phyloP scores from a whole-genome alignment of 1,140 invertebrate species.

The Lycorma delicatula region DNA sequence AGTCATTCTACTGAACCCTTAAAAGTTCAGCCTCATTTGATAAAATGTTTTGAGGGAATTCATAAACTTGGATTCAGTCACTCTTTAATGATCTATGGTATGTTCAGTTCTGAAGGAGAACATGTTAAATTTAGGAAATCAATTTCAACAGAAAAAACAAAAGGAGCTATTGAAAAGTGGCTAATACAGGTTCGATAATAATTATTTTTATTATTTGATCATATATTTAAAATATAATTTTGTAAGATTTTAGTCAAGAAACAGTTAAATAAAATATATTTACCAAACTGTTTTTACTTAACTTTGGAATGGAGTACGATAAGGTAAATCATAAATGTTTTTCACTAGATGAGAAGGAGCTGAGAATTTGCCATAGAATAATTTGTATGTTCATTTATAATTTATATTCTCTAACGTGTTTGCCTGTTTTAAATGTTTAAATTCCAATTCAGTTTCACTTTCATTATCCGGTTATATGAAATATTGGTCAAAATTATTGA shows the following conservation, averaged over 20 bases:
- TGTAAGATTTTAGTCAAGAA: not conserved
- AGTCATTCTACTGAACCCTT: slow-evolving; percentile 85
- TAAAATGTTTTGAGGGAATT: slow-evolving; percentile 86
- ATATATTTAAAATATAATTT: not conserved
- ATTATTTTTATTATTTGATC: no score
- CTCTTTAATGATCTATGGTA: slow-evolving; percentile 69
- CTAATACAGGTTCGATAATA: slow-evolving; percentile 52
- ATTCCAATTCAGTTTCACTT: no score
- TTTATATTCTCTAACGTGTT: no score
- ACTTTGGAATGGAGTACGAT: no score
- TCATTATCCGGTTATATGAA: no score
- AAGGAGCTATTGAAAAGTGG: slow-evolving; percentile 91
- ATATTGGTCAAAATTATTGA: no score
- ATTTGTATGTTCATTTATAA: no score
- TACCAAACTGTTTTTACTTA: slow-evolving; percentile 15
- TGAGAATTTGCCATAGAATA: no score
- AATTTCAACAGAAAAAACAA: slow-evolving; percentile 68
- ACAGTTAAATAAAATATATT: slow-evolving; percentile 5
- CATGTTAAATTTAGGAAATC: slow-evolving; percentile 56
- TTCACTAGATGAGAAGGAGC: no score
- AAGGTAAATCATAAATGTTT: no score
- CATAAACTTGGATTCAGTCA: slow-evolving; percentile 61
- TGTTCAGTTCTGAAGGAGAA: slow-evolving; percentile 80
- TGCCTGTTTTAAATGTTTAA: no score
- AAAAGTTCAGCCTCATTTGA: slow-evolving; percentile 82